Conservation (phyloP, 2,113 vertebrate species). For the Brachyhypopomus gauderio region DNA sequence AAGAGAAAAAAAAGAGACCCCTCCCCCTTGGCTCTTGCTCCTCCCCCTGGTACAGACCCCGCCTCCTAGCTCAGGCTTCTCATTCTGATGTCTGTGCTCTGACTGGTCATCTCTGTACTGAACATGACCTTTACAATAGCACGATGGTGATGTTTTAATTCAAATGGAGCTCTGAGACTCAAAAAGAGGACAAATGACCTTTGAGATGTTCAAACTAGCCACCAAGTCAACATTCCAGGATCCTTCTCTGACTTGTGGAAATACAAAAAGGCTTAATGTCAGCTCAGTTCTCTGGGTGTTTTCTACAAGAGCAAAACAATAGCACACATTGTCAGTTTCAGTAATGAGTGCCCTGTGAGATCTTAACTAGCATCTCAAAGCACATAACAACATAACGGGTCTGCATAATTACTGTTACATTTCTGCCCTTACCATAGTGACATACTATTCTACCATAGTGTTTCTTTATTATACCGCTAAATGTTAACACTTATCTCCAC, state of each 20-base stretch:
- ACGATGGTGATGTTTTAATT: not conserved
- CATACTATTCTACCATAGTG: not conserved
- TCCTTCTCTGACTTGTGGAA: constrained; percentile 12
- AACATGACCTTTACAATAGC: not conserved
- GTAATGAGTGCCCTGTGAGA: not conserved
- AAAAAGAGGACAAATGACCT: constrained; percentile 17
- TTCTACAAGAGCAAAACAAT: constrained; percentile 33
- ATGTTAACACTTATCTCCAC: not conserved
- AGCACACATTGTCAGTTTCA: constrained; percentile 3
- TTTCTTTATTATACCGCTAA: not conserved
- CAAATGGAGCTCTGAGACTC: not conserved
- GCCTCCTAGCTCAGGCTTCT: too few relatives aligned
- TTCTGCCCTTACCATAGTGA: not conserved
- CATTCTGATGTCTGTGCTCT: not conserved
- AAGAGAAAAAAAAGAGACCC: not conserved
- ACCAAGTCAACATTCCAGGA: not conserved
- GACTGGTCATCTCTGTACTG: not conserved
- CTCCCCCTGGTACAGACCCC: too few relatives aligned
- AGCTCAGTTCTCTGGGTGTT: constrained; percentile 23
- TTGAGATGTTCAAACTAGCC: constrained; percentile 4
- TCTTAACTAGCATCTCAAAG: not conserved
- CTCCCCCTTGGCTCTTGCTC: too few relatives aligned
- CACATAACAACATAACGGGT: not conserved
- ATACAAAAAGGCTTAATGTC: constrained; percentile 18
- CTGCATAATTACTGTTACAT: not conserved